Evolutionary conservation across 2,113 vertebrate genomes (phyloP).

Genomic region (Beaufortia kweichowensis): DNA sequence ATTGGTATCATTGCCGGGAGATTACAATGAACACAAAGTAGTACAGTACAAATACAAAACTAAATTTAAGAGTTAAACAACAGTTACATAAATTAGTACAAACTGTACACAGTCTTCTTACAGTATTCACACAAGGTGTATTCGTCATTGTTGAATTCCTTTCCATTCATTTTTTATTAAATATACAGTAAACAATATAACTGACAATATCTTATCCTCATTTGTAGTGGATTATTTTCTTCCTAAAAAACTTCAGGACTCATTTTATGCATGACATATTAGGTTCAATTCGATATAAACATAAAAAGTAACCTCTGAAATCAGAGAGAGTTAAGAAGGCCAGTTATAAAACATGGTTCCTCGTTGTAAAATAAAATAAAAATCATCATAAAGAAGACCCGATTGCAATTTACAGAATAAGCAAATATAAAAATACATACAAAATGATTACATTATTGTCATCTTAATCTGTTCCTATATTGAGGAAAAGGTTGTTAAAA

Average conservation of each 20-base stretch:
- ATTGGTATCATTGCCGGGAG: slow-evolving; percentile 51
- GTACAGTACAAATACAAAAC: slow-evolving; percentile 58
- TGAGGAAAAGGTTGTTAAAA: slow-evolving; percentile 13
- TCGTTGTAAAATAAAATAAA: slow-evolving; percentile 10
- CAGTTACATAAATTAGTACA: slow-evolving; percentile 64
- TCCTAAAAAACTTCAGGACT: slow-evolving; percentile 27
- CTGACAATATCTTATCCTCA: slow-evolving; percentile 46
- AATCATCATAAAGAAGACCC: slow-evolving; percentile 17
- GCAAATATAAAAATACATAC: slow-evolving; percentile 29
- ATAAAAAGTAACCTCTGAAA: slow-evolving; percentile 14
- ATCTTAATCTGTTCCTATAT: slow-evolving; percentile 19
- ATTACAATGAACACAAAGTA: slow-evolving; percentile 58
- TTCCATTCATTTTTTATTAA: slow-evolving; percentile 47
- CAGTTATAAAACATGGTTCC: slow-evolving; percentile 29
- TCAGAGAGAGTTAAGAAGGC: slow-evolving; percentile 22
- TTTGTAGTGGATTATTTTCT: slow-evolving; percentile 41
- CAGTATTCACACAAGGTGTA: slow-evolving; percentile 62
- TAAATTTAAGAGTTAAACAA: slow-evolving; percentile 46
- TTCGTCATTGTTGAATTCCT: slow-evolving; percentile 41
- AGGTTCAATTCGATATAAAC: neutral
- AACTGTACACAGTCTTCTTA: slow-evolving; percentile 63
- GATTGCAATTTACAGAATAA: slow-evolving; percentile 16
- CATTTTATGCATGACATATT: slow-evolving; percentile 6
- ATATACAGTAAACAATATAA: slow-evolving; percentile 49
- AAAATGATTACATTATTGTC: slow-evolving; percentile 39